Evolutionary conservation across 1,140 invertebrate genomes (phyloP), one percentile per base, ranked within the genome.

Genomic region (Bathynomus jamesi): DNA sequence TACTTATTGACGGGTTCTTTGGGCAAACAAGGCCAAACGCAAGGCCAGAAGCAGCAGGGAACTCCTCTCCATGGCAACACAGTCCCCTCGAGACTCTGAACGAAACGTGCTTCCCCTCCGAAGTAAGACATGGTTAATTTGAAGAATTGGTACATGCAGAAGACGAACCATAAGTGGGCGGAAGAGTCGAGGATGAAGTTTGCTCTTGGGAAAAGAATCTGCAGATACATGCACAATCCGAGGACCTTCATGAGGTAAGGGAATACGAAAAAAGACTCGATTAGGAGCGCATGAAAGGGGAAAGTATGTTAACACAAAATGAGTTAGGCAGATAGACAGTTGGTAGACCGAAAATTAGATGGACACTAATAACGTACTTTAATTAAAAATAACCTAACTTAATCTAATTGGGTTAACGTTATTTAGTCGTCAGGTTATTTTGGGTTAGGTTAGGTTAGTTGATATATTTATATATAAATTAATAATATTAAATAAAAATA

Each of bases 11-110:
- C 72, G 28, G 65, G 24, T 2, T 17, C 11, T 30, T 73, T 71
- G n/a, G 75, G 75, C 29, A 67, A 60, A 4, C 53, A 70, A 40
- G 72, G 67, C 67, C 67, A 40, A 31, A 70, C 73, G 69, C 75
- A 76, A 40, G 75, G 75, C 71, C 71, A 76, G 66, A 70, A 76
- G 71, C 75, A 76, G 69, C 75, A 76, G 4, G 75, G 75, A 2
- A 65, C 65, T 3, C 75, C 72, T 46, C 67, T 71, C 75, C 75
- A 76, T 2, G 71, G 69, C 10, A 76, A 66, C 60, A 65, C 65
- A 5, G 65, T 32, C 8, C 75, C 75, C 29, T 68, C 30, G 27
- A 73, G 70, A 31, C 67, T 73, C 25, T n/a, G 25, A 63, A 76
- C 75, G 60, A 73, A 76, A 4, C 61, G 61, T 0, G 71, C 64